Evolutionary conservation across 1,140 invertebrate genomes (phyloP).

Genomic region (Papilio polyxenes): DNA sequence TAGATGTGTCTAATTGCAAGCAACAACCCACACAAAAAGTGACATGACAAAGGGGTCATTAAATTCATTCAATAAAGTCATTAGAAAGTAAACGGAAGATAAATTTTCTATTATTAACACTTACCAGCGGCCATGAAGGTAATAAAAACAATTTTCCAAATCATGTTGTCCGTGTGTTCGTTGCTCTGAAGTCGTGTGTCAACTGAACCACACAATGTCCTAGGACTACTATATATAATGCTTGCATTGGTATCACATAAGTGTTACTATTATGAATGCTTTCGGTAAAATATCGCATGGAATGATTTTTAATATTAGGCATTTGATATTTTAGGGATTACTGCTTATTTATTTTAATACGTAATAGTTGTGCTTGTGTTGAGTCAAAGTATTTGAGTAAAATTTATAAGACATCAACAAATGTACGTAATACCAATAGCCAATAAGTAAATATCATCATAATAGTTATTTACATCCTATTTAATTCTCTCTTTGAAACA

Average conservation of each 20-base stretch:
- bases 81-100: background rate
- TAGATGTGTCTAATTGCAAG: no score
- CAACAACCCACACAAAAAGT: no score
- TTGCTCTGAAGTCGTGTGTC: constrained; percentile 40
- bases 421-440: no score
- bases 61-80: background rate
- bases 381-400: no score
- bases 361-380: no score
- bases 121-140: constrained; percentile 55
- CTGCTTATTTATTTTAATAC: background rate
- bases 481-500: no score
- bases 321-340: background rate
- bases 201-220: constrained; percentile 52
- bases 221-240: constrained; percentile 50
- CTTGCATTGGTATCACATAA: constrained; percentile 44
- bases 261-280: constrained; percentile 44
- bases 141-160: constrained; percentile 53
- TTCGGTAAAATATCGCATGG: constrained; percentile 39
- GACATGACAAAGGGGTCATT: no score
- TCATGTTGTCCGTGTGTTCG: constrained; percentile 45
- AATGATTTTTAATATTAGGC: background rate
- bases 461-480: no score
- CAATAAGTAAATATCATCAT: no score
- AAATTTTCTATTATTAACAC: constrained; percentile 31
- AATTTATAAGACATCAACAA: no score